Conservation (phyloP, 2,888 invertebrate species). For the Eupithecia dodoneata region DNA sequence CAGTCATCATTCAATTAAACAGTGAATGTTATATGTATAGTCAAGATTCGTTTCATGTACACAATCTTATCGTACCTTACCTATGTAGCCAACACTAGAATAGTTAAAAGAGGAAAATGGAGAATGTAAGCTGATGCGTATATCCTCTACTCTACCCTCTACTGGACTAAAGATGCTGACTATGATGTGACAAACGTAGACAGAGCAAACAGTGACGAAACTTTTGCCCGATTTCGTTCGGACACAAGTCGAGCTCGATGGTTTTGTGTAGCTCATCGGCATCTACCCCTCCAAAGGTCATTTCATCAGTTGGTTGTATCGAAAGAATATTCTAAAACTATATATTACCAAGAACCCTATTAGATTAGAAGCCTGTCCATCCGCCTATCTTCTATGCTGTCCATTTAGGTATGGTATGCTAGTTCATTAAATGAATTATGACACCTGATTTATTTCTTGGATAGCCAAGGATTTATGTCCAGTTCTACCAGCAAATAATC, state of each 20-base stretch:
- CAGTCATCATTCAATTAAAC: neutral
- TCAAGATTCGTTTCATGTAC: neutral
- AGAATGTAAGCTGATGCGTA: neutral
- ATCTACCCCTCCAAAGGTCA: neutral
- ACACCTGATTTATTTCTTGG: neutral
- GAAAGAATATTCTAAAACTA: neutral
- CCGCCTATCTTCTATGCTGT: neutral
- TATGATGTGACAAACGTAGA: neutral
- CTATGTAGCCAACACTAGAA: neutral
- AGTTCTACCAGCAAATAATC: slow-evolving; percentile 10
- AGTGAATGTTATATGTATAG: neutral
- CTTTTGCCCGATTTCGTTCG: neutral
- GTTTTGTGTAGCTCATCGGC: neutral
- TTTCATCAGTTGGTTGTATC: neutral
- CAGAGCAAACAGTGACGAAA: neutral
- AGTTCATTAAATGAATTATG: neutral
- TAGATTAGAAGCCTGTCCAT: neutral
- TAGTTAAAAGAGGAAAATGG: neutral
- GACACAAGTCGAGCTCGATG: neutral
- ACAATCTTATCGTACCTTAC: neutral
- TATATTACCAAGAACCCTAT: too few relatives aligned
- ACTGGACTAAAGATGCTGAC: neutral
- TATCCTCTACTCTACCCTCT: neutral
- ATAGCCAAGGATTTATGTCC: neutral
- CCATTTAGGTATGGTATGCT: neutral